Base-by-base conservation (phyloP, 2,797 vertebrate species). In the Pogoniulus pusillus region DNA sequence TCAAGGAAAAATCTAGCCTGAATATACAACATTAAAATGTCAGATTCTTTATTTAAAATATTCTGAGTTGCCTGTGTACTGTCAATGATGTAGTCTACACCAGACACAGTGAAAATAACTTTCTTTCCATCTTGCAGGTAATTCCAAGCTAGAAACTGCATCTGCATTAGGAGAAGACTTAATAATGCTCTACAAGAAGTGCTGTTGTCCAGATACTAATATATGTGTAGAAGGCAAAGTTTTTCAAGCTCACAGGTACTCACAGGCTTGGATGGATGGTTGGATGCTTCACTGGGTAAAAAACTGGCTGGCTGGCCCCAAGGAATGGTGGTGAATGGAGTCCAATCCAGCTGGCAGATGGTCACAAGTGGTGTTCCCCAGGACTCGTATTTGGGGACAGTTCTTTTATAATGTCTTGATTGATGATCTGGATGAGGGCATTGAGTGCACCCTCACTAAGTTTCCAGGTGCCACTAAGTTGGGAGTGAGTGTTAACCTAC, bases 241-340 rank as follows among this genome's bases (percentile, higher is more conserved):
- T 76, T 99, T 99, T 96, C 97, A 96, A 95, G 98, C 98, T 94
- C 99, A 99, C 98, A 99, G 98, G 99, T 99, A 98, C 68, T 49
- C 47, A 12, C 47, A 49, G 23, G 47, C 23, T 49, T 49, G 41
- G 16, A 41, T 16, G 23, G 23, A 49, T 49, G 22, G 47, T 24
- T 24, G 47, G 23, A 49, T 49, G 47, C 23, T 24, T 49, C 23
- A 23, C 47, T 49, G 47, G 47, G 47, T 49, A 49, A 49, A 49
- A 49, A 49, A 49, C 47, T 49, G 23, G 12, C 23, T 49, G 23
- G 22, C 47, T 49, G 23, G 23, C 47, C 12, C 47, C 11, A 12
- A 24, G 24, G 47, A 49, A 49, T 24, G 23, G 47, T 49, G 22
- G 47, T 49, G 23, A 23, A 49, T 24, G 22, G 23, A 49, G 23